Evolutionary conservation across 2,888 invertebrate genomes (phyloP).

Genomic region (Craniophora ligustri): DNA sequence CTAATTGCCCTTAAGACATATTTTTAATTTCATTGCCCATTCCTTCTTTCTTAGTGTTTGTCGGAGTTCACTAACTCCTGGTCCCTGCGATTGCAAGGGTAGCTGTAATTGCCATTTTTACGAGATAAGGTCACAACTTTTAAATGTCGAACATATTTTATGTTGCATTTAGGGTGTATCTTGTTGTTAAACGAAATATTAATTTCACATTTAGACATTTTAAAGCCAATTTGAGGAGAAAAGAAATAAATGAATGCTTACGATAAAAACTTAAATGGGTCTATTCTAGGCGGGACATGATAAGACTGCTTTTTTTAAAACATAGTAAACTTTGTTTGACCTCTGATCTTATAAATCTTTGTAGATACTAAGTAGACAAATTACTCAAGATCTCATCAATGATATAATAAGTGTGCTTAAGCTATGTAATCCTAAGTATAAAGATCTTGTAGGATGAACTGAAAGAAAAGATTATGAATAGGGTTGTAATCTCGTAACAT

Average conservation of each 20-base stretch:
- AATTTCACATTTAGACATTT: conserved; percentile 36
- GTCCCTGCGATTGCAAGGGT: conserved; percentile 78
- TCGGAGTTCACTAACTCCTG: conserved; percentile 80
- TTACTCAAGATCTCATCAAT: conserved; percentile 7
- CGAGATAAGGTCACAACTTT: conserved; percentile 86
- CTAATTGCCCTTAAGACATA: conserved; percentile 90
- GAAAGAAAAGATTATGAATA: neutral
- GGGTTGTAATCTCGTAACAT: neutral
- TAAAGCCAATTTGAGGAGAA: conserved; percentile 13
- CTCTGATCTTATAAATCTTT: conserved; percentile 8
- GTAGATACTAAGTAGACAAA: conserved; percentile 9
- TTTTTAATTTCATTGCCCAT: conserved; percentile 89
- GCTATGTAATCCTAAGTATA: neutral
- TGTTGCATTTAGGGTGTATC: conserved; percentile 65
- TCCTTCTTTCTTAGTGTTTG: conserved; percentile 85
- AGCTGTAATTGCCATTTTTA: conserved; percentile 86
- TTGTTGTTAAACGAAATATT: conserved; percentile 39
- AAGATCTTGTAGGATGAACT: conserved; percentile 1
- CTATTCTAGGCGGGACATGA: conserved; percentile 6
- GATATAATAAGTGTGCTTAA: neutral
- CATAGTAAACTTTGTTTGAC: conserved; percentile 3
- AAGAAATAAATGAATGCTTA: conserved; percentile 19
- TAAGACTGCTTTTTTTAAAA: conserved; percentile 18
- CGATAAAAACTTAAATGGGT: conserved; percentile 20
- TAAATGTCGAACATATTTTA: conserved; percentile 86